Evolutionary conservation across 2,797 vertebrate genomes (phyloP).

Genomic region (Cynopterus sphinx): DNA sequence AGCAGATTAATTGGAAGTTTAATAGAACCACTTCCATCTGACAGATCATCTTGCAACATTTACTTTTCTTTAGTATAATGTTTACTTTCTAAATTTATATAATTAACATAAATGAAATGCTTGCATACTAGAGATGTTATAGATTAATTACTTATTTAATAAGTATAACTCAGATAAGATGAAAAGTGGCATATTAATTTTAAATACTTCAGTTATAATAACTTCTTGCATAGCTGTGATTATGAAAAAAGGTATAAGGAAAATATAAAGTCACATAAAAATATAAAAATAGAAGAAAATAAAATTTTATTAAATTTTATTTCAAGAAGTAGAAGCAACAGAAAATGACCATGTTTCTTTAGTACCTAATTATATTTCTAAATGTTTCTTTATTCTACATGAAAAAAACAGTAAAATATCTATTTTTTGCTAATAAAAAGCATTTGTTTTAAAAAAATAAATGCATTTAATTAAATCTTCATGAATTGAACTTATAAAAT

Average conservation of each 20-base stretch:
- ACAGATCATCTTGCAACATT: constrained; percentile 51
- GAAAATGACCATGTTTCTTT: background rate
- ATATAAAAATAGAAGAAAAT: background rate
- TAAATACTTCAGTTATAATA: constrained; percentile 13
- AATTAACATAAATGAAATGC: constrained; percentile 67
- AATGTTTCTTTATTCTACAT: background rate
- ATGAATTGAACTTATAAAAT: constrained; percentile 31
- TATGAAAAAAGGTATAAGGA: background rate
- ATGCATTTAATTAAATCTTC: constrained; percentile 25
- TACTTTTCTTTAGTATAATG: constrained; percentile 56
- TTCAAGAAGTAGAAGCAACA: background rate
- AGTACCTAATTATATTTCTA: background rate
- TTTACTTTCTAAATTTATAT: constrained; percentile 67
- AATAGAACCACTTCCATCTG: constrained; percentile 11
- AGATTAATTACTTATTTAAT: constrained; percentile 67
- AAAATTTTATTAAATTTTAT: background rate
- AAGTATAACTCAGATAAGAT: constrained; percentile 54
- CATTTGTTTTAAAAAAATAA: background rate
- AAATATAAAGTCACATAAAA: background rate
- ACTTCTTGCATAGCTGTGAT: background rate
- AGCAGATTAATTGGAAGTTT: constrained; percentile 44
- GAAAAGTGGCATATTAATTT: constrained; percentile 59
- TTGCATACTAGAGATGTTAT: constrained; percentile 35
- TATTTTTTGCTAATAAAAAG: constrained; percentile 27
- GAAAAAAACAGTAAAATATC: background rate